Conservation (phyloP, 2,888 invertebrate genomes). For the Mythimna impura region DNA sequence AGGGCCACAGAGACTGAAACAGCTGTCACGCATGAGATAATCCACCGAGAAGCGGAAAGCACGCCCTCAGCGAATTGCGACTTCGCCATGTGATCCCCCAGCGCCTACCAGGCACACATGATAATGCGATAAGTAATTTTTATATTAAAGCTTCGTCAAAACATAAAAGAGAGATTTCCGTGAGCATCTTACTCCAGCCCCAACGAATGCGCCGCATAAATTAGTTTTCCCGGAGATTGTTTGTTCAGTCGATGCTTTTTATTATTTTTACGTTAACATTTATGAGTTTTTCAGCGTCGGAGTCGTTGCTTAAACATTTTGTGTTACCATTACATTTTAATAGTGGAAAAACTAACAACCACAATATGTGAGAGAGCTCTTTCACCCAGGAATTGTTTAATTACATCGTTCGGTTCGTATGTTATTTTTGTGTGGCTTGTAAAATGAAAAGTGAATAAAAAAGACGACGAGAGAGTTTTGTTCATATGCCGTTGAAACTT, state of each 20-base stretch:
- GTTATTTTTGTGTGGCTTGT: conserved; percentile 66
- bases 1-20: conserved; percentile 75
- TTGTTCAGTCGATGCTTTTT: conserved; percentile 82
- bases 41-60: conserved; percentile 78
- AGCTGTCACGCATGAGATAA: conserved; percentile 88
- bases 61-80: conserved; percentile 78
- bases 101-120: conserved; percentile 83
- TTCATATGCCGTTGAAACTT: conserved; percentile 73
- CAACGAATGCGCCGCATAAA: conserved; percentile 86
- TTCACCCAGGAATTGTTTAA: conserved; percentile 69
- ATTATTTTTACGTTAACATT: conserved; percentile 84
- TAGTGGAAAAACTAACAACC: conserved; percentile 60
- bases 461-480: conserved; percentile 70
- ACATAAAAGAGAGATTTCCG: conserved; percentile 86
- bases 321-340: conserved; percentile 64
- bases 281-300: conserved; percentile 81
- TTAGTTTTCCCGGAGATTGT: conserved; percentile 89
- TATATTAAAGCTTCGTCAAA: conserved; percentile 88
- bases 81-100: conserved; percentile 76
- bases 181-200: conserved; percentile 77
- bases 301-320: conserved; percentile 61
- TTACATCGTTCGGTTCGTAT: conserved; percentile 58
- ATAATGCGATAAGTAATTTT: conserved; percentile 89
- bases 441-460: conserved; percentile 77
- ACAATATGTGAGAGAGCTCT: conserved; percentile 43